These are phyloP conservation scores for Lasioglossum pauxillum DNA, from an alignment of 2,888 invertebrate species.

Conservation along the genomic window DNA sequence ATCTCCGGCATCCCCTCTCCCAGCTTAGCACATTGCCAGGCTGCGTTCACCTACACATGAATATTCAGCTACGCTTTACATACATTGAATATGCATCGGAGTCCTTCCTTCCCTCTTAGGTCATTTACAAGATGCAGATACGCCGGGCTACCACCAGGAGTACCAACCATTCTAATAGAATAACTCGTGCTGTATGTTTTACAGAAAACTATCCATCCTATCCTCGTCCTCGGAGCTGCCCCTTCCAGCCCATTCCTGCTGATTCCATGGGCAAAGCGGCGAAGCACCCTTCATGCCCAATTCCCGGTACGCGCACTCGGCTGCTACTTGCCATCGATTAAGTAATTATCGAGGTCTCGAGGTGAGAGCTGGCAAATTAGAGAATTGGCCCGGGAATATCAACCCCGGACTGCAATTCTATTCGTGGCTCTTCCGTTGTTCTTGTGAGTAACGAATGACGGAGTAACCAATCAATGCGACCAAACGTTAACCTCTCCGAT, in stretches of 20 bases:
- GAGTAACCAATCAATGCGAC: conserved; percentile 1
- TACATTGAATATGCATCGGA: conserved; percentile 83
- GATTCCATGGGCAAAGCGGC: conserved; percentile 15
- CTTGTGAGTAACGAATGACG: conserved; percentile 44
- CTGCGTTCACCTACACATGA: conserved; percentile 82
- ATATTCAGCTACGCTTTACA: conserved; percentile 83
- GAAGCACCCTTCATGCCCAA: conserved; percentile 21
- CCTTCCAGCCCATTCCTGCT: conserved; percentile 18
- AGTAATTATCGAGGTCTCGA: conserved; percentile 73
- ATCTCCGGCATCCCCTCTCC: conserved; percentile 40
- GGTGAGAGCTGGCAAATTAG: conserved; percentile 68
- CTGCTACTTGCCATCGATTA: conserved; percentile 75
- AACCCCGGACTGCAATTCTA: conserved; percentile 43
- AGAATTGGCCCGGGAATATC: conserved; percentile 60
- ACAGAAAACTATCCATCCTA: conserved; percentile 70
- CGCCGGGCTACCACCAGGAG: conserved; percentile 72
- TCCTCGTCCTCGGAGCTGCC: conserved; percentile 8
- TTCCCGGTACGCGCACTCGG: conserved; percentile 26
- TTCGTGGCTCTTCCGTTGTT: conserved; percentile 53
- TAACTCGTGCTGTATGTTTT: conserved; percentile 75
- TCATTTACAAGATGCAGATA: conserved; percentile 84
- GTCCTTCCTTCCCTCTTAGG: conserved; percentile 83
- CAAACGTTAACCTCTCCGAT: conserved; percentile 3
- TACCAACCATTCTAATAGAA: conserved; percentile 78
- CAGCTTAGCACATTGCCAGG: conserved; percentile 81